Percentiles rank a stretch among this genome's conserved stretches.
phyloP scores from a whole-genome alignment of 2,113 vertebrate species.

The Chascanopsetta lugubris region DNA sequence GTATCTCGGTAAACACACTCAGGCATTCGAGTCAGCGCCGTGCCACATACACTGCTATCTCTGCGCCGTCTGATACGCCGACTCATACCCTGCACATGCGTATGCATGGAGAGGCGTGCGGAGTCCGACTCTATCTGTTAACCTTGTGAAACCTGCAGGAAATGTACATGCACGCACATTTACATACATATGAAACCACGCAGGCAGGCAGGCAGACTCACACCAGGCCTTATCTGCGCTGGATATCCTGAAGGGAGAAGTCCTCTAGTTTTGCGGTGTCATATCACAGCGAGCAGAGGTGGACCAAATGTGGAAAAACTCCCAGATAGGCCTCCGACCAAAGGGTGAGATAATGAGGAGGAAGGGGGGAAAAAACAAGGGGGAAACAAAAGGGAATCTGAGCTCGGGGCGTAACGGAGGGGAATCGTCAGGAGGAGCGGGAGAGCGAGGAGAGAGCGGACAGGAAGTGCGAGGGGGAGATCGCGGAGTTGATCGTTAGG shows the following conservation, averaged over 20 bases:
- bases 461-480: too few relatives aligned
- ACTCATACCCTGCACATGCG: slow-evolving; percentile 20
- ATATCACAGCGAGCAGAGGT: slow-evolving; percentile 49
- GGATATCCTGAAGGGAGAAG: slow-evolving; percentile 54
- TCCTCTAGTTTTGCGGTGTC: slow-evolving; percentile 21
- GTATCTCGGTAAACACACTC: slow-evolving; percentile 49
- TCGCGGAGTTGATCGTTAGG: too few relatives aligned
- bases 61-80: slow-evolving; percentile 41
- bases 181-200: slow-evolving; percentile 58
- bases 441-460: background rate
- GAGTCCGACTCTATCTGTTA: slow-evolving; percentile 51
- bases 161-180: slow-evolving; percentile 58
- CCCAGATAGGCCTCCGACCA: slow-evolving; percentile 26
- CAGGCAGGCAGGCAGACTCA: slow-evolving; percentile 34
- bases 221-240: slow-evolving; percentile 53
- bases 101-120: slow-evolving; percentile 42
- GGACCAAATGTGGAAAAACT: slow-evolving; percentile 45
- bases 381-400: slow-evolving; percentile 13
- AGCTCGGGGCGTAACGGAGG: slow-evolving; percentile 34
- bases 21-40: slow-evolving; percentile 32
- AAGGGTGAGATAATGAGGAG: slow-evolving; percentile 18
- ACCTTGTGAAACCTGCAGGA: slow-evolving; percentile 55
- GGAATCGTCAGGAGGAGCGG: slow-evolving; percentile 13
- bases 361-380: slow-evolving; percentile 44
- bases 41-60: slow-evolving; percentile 34